A percentile compares a stretch with the other conserved stretches of the same genome.
Conservation (phyloP, 2,113 vertebrate species). For the Forbesichthys papilliferus region DNA sequence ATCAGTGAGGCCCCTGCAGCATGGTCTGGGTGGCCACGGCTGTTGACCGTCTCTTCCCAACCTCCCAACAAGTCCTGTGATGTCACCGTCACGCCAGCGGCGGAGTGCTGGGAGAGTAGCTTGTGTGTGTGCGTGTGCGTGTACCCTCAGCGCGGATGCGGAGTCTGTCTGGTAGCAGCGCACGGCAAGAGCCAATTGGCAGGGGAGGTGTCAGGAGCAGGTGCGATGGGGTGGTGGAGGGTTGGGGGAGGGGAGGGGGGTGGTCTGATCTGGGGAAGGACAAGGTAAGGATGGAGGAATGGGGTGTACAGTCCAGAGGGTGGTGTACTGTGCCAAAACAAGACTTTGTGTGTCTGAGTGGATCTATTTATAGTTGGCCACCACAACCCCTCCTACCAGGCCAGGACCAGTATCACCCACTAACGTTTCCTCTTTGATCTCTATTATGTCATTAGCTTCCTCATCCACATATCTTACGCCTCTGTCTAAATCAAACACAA, state of each 20-base stretch:
- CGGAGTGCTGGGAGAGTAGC: neutral
- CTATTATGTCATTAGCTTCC: no score
- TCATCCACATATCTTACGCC: no score
- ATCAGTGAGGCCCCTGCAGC: no score
- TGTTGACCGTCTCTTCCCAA: neutral
- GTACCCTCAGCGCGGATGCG: conserved; percentile 32
- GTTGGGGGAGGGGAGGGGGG: conserved; percentile 58
- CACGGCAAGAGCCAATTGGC: conserved; percentile 76
- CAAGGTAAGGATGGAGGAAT: conserved; percentile 52
- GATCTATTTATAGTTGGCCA: conserved; percentile 71
- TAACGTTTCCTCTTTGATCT: no score
- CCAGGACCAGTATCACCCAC: conserved; percentile 52
- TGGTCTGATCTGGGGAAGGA: conserved; percentile 66
- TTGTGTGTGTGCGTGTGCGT: conserved; percentile 3
- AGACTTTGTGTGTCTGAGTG: conserved; percentile 70
- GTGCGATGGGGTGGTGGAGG: conserved; percentile 67
- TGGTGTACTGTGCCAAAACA: conserved; percentile 48
- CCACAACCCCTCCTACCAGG: conserved; percentile 63
- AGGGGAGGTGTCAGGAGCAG: conserved; percentile 72
- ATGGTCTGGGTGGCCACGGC: neutral
- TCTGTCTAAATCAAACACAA: no score
- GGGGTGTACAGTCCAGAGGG: neutral
- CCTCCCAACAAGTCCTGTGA: neutral
- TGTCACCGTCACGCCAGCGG: neutral
- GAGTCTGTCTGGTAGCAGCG: conserved; percentile 63